A percentile compares a stretch with the other conserved stretches of the same genome.
Evolutionary conservation across 1,140 invertebrate genomes (phyloP).

Genomic region (Drosophila novamexicana): DNA sequence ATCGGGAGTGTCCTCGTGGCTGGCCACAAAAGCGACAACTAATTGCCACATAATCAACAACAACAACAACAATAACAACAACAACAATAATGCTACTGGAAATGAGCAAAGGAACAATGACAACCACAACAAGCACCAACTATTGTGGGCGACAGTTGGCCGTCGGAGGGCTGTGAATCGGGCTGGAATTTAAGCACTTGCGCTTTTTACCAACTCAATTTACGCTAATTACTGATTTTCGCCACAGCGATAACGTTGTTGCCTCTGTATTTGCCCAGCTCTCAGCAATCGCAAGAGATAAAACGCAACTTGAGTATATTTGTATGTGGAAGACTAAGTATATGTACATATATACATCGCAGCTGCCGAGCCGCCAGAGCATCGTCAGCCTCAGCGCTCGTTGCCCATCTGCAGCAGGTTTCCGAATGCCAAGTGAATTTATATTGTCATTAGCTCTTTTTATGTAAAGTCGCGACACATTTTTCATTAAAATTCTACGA

Average conservation of each 20-base stretch:
- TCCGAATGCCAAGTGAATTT: constrained; percentile 64
- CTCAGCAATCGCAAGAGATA: constrained; percentile 30
- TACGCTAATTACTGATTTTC: constrained; percentile 82
- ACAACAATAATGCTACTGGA: constrained; percentile 12
- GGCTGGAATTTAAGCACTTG: constrained; percentile 62
- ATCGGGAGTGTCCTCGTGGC: constrained; percentile 60
- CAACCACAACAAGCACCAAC: constrained; percentile 53
- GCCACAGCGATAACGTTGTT: constrained; percentile 58
- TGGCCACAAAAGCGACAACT: constrained; percentile 75
- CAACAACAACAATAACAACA: constrained; percentile 39
- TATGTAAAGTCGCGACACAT: constrained; percentile 55
- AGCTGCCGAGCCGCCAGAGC: constrained; percentile 3
- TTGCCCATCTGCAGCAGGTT: constrained; percentile 60
- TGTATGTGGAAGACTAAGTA: not conserved
- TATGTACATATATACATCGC: not conserved
- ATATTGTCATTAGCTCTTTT: constrained; percentile 81
- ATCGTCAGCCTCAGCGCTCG: constrained; percentile 35
- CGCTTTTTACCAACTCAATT: constrained; percentile 81
- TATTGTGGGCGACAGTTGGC: constrained; percentile 37
- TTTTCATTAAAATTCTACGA: constrained; percentile 68
- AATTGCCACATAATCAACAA: constrained; percentile 78
- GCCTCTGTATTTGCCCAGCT: constrained; percentile 25
- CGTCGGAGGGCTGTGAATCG: constrained; percentile 10
- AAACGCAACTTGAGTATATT: not conserved
- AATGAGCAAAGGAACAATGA: not conserved